Base-by-base conservation (phyloP, 2,888 invertebrate genomes). In the Ischnura elegans region DNA sequence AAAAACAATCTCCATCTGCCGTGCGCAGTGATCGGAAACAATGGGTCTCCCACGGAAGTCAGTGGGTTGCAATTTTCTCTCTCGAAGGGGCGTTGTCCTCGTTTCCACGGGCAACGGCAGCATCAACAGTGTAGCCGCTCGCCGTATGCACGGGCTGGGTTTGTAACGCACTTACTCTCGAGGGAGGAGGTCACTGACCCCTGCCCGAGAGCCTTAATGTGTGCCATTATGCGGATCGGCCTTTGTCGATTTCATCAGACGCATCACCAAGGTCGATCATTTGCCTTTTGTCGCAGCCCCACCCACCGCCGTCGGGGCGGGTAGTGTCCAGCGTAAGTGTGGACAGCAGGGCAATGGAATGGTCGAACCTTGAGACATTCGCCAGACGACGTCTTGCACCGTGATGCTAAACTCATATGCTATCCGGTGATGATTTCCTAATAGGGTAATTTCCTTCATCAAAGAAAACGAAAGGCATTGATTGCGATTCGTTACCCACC, bases 41-140 rank as follows among this genome's bases (percentile, higher is more conserved):
- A 76, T 76, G 76, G 76, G 76, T 51, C 51, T 51, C 76, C 76
- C 76, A 76, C 76, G 76, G 61, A n/a, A 61, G 61, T 61, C n/a
- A n/a, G n/a, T n/a, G 76, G 76, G 29, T 76, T 25, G 29, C 36
- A 76, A 76, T 76, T 51, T 76, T 76, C 36, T 29, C 76, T 4
- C 76, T 21, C 13, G 36, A 25, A 76, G 13, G 29, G 76, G 29
- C 29, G 76, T 76, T 29, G 29, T 0, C 25, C 76, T 29, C 36
- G 13, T 13, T 76, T 76, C 13, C 76, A 36, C 76, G 36, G 29
- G 76, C 76, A 21, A 61, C 25, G 19, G 25, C 19, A 61, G 61
- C 25, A 25, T n/a, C 61, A 19, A 29, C 36, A 76, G 76, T 76
- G 36, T 36, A 76, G 36, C 29, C 36, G n/a, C 29, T 29, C 29